Conservation (phyloP, 2,888 invertebrate species). For the Notodonta ziczac region DNA sequence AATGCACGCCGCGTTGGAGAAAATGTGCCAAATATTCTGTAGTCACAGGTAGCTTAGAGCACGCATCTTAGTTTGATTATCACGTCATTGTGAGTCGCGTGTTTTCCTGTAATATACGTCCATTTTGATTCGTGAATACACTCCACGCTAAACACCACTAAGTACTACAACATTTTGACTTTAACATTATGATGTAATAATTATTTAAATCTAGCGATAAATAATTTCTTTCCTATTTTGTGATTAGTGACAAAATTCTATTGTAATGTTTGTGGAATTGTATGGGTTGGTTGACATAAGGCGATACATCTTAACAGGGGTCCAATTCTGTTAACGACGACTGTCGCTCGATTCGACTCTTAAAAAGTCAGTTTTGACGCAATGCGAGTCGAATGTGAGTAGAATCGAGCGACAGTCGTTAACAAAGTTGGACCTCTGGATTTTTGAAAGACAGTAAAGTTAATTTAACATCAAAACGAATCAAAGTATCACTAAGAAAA, state of each 20-base stretch:
- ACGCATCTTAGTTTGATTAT: conserved; percentile 24
- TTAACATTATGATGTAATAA: conserved; percentile 27
- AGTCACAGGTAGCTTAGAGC: conserved; percentile 63
- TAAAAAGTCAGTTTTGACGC: too few species aligned
- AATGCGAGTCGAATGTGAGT: not conserved
- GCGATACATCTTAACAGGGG: conserved; percentile 10
- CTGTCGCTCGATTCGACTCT: too few species aligned
- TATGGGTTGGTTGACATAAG: conserved; percentile 9
- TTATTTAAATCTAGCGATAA: conserved; percentile 38
- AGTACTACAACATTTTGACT: conserved; percentile 17
- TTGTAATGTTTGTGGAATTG: conserved; percentile 16
- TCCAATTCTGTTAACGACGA: too few species aligned
- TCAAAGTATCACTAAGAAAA: not conserved
- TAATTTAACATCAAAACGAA: not conserved
- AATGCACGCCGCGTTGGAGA: conserved; percentile 43
- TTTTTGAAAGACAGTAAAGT: not conserved
- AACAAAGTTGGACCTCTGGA: too few species aligned
- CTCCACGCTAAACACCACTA: conserved; percentile 12
- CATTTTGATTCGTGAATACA: conserved; percentile 9
- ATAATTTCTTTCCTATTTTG: conserved; percentile 37
- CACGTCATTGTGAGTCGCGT: conserved; percentile 5
- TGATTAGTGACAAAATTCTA: conserved; percentile 30
- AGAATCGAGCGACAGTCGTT: not conserved
- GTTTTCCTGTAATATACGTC: conserved; percentile 22
- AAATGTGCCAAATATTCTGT: conserved; percentile 81